Evolutionary conservation across 2,797 vertebrate species (phyloP), one percentile per base, ranked within the genome.

Genomic region (Glossophaga mutica): DNA sequence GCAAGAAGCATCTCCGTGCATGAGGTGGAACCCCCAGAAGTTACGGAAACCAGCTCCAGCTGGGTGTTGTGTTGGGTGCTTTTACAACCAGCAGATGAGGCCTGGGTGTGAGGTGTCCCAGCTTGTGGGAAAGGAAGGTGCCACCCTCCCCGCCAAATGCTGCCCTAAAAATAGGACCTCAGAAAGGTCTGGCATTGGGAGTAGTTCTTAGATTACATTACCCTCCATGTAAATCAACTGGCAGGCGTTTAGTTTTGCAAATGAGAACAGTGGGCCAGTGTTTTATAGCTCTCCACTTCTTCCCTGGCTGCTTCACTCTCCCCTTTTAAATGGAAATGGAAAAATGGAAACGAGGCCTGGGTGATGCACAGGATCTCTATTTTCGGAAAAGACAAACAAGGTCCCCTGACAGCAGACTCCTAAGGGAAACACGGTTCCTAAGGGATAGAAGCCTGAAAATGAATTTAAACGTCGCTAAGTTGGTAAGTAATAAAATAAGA

Each of bases 361-460:
- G 5, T 46, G 67, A 67, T 85, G 42, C 21, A 6, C 3, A 2
- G 32, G 83, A 86, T 93, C 52, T 87, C 70, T 84, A 0, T n/a
- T 87, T 90, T 94, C 62, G 42, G 70, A 67, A 94, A 93, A 86
- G 68, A 77, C 42, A 86, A 91, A 91, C 18, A 77, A 19, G 48
- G 26, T 55, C 65, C 50, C 39, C n/a, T 62, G 68, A 14, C 50
- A 44, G 91, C 70, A 76, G 22, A 90, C 44, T 52, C 67, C 44
- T 59, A 78, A 93, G 55, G 74, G 62, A 86, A 87, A 82, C n/a
- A 52, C 29, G 18, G 6, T 11, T 91, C 55, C 12, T 19, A 15
- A 39, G 3, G 48, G 55, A 84, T 62, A 34, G n/a, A 89, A 89
- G 42, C n/a, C 67, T 42, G 42, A 71, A 87, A 91, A 44, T 86